These are phyloP conservation scores for Andricus curvator DNA, from an alignment of 2,888 invertebrate genomes.

Conservation along the genomic window DNA sequence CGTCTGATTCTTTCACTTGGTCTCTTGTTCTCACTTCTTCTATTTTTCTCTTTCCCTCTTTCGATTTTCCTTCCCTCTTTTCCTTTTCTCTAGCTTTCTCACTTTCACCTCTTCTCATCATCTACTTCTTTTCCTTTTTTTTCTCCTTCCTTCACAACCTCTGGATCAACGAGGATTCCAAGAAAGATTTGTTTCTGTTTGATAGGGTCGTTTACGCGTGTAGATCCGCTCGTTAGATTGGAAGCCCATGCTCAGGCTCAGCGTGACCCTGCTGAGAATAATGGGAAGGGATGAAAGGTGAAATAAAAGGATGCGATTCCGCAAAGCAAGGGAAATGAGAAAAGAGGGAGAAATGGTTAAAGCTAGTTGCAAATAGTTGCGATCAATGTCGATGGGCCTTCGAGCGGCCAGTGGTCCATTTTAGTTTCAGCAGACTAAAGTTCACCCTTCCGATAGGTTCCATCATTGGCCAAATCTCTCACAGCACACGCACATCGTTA, in stretches of 20 bases:
- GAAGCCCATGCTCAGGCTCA: constrained; percentile 54
- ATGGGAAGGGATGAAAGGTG: constrained; percentile 15
- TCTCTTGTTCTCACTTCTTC: constrained; percentile 48
- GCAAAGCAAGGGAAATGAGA: constrained; percentile 40
- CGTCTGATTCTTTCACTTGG: constrained; percentile 54
- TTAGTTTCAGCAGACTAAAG: constrained; percentile 45
- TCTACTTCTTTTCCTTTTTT: constrained; percentile 21
- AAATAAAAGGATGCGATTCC: constrained; percentile 40
- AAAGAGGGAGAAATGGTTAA: constrained; percentile 22
- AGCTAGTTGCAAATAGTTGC: constrained; percentile 43
- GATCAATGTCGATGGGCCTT: constrained; percentile 35
- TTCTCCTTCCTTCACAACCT: constrained; percentile 38
- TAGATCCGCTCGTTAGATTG: constrained; percentile 75
- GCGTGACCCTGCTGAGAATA: background rate
- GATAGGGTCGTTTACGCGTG: constrained; percentile 74
- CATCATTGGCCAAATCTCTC: constrained; percentile 76
- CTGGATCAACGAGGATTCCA: constrained; percentile 64
- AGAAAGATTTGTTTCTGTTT: constrained; percentile 74
- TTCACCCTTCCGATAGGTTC: constrained; percentile 55
- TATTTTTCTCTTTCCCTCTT: constrained; percentile 35
- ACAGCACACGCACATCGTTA: constrained; percentile 76
- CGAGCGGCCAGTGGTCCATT: constrained; percentile 51
- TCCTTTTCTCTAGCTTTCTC: background rate
- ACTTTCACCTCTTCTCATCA: background rate
- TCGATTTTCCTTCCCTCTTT: background rate